Percentiles rank a stretch among this genome's conserved stretches.
Conservation (phyloP, 2,888 invertebrate genomes). For the Lasioglossum morio region DNA sequence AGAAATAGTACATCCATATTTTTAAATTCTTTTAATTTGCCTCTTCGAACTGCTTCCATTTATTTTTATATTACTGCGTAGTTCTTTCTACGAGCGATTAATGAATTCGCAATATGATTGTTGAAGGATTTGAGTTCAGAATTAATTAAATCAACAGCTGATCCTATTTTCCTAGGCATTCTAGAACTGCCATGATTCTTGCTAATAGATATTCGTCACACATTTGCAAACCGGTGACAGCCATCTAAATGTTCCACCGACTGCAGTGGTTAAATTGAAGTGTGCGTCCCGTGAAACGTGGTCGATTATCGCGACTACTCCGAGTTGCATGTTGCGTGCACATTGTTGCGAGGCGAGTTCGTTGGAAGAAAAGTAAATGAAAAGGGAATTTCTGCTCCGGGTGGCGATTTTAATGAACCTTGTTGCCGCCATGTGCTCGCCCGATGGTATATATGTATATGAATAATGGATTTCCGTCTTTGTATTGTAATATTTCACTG, state of each 20-base stretch:
- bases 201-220: background rate
- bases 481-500: slow-evolving; percentile 5
- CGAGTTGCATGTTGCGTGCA: background rate
- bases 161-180: background rate
- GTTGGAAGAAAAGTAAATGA: background rate
- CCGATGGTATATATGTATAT: background rate
- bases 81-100: too few species aligned
- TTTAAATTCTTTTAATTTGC: too few species aligned
- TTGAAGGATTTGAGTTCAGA: too few species aligned
- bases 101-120: too few species aligned
- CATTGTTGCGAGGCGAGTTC: background rate
- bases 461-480: background rate
- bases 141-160: too few species aligned
- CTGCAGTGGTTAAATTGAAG: background rate
- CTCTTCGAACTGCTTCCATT: too few species aligned
- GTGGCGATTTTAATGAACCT: background rate
- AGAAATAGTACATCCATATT: too few species aligned
- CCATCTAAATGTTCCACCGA: too few species aligned
- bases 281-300: background rate
- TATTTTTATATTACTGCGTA: too few species aligned
- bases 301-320: background rate
- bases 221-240: background rate
- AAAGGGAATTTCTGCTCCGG: slow-evolving; percentile 1
- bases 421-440: background rate
- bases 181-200: background rate